Percentiles rank a stretch among this genome's conserved stretches.
phyloP scores from a whole-genome alignment of 2,797 vertebrate genomes.

The Limosa lapponica region DNA sequence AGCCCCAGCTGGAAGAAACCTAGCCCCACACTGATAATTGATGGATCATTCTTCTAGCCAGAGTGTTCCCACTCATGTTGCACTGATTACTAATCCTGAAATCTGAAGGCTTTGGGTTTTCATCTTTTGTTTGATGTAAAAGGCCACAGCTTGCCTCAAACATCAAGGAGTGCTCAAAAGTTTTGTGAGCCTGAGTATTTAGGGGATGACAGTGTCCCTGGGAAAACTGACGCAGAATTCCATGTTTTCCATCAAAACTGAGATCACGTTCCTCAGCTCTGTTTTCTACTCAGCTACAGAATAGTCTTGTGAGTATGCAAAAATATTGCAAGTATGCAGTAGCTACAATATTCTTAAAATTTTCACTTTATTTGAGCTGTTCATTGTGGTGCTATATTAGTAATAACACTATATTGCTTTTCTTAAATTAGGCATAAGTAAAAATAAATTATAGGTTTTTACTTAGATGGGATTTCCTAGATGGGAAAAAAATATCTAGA shows the following conservation, averaged over 20 bases:
- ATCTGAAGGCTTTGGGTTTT: not conserved
- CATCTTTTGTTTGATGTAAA: not conserved
- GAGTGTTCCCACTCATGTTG: not conserved
- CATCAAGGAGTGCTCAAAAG: not conserved
- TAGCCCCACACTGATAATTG: fast-evolving
- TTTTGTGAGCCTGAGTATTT: not conserved
- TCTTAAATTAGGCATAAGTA: not conserved
- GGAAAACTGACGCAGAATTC: not conserved
- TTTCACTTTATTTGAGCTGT: not conserved
- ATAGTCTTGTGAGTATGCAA: not conserved
- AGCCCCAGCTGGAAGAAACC: not conserved
- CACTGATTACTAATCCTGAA: not conserved
- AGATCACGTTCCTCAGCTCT: not conserved
- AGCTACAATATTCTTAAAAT: not conserved
- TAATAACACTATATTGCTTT: not conserved
- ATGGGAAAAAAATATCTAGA: not conserved
- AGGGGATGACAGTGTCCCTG: not conserved
- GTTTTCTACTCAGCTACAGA: not conserved
- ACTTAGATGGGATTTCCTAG: not conserved
- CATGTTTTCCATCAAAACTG: not conserved
- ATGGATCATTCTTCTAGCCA: fast-evolving
- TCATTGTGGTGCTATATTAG: not conserved
- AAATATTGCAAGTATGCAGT: not conserved
- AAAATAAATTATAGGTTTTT: not conserved
- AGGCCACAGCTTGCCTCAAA: not conserved